Base-by-base conservation (phyloP, 2,797 vertebrate species). In the Acrossocheilus fasciatus region DNA sequence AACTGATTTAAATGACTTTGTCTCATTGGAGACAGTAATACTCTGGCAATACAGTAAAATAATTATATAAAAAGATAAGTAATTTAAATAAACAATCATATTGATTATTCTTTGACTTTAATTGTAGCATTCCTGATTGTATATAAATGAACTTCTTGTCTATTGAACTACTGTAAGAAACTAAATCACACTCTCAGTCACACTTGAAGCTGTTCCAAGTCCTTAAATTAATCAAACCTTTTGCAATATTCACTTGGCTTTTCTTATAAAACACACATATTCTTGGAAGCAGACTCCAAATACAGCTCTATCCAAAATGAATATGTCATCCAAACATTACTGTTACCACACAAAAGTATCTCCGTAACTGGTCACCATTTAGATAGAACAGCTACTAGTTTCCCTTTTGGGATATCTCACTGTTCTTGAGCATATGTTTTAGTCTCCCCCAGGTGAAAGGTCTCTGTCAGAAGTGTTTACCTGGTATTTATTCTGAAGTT, bases 401-500 rank as follows among this genome's bases (percentile, higher is more conserved):
- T 41, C 52, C 11, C 11, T 57, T 8, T 78, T 59, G 52, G 52
- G 14, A 78, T 76, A 78, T n/a, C 23, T 78, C 23, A 59, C 54
- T 47, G 50, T 36, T 77, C 9, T 43, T 15, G 43, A 26, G n/a
- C 18, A 23, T 7, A 18, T 0, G 72, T 50, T 45, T 17, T 50
- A 75, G 41, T 36, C 30, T 18, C 34, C 66, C 34, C 15, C 30
- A 3, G 30, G 7, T 43, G 20, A 34, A 9, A 20, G 7, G 7
- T 70, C 10, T 20, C 12, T 59, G 66, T 43, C 12, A 62, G 9
- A 39, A 7, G 20, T 23, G 43, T 50, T 47, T 64, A 97, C 97
- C 96, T 96, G n/a, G 96, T 96, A 92, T 96, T 96, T 85, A 98
- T 96, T 90, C 94, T 96, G 93, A 98, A 97, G 92, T 97, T 97